phyloP scores from a whole-genome alignment of 2,888 invertebrate species.

The Cheilosia pagana region DNA sequence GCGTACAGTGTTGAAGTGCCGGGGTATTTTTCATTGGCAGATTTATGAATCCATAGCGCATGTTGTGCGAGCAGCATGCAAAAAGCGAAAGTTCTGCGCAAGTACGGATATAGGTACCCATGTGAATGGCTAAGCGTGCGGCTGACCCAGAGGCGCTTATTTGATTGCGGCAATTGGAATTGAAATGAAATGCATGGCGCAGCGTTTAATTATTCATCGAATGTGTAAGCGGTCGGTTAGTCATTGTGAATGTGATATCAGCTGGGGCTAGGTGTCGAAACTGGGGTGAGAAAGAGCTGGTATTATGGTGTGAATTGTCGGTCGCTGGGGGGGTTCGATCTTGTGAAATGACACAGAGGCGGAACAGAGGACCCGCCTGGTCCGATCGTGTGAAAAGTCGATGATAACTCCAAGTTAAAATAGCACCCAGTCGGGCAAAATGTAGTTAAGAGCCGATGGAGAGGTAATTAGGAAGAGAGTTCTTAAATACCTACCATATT shows the following conservation, averaged over 20 bases:
- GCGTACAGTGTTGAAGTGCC: constrained; percentile 50
- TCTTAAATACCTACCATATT: too few species aligned
- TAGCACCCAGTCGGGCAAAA: too few species aligned
- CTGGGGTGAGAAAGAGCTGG: constrained; percentile 45
- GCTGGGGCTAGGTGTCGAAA: constrained; percentile 12
- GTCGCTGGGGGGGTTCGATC: neutral
- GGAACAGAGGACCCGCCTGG: too few species aligned
- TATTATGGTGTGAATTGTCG: constrained; percentile 44
- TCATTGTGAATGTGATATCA: constrained; percentile 20
- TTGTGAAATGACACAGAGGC: neutral
- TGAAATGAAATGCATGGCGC: constrained; percentile 41
- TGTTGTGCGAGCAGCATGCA: constrained; percentile 66
- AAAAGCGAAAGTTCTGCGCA: constrained; percentile 67
- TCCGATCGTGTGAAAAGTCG: too few species aligned
- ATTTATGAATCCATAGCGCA: constrained; percentile 54
- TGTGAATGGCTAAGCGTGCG: neutral
- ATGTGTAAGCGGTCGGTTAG: constrained; percentile 23
- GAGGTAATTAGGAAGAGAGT: too few species aligned
- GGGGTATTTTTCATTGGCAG: constrained; percentile 34
- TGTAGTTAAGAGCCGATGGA: too few species aligned
- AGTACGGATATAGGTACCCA: constrained; percentile 9
- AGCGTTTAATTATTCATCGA: constrained; percentile 44
- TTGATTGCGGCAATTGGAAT: constrained; percentile 16
- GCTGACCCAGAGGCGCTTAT: constrained; percentile 51
- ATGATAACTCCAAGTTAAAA: too few species aligned